Percentiles rank a stretch among this genome's conserved stretches.
Evolutionary conservation across 2,888 invertebrate species (phyloP).

Genomic region (Physocephala rufipes): DNA sequence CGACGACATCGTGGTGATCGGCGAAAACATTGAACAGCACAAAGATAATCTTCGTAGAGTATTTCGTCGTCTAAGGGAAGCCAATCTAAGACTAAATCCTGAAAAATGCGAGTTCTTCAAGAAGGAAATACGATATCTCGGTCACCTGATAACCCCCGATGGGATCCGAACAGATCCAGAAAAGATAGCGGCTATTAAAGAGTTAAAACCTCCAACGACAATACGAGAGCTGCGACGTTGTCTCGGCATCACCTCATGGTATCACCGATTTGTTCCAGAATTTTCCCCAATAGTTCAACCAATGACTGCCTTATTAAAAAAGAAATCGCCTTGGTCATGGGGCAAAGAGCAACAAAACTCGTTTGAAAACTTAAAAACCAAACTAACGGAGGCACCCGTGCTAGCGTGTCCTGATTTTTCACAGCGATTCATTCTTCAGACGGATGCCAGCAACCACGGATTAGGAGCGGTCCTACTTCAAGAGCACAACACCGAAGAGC

Average conservation of each 20-base stretch:
- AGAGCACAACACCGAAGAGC: neutral
- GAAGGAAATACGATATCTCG: neutral
- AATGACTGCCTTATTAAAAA: conserved; percentile 14
- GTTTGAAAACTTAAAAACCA: conserved; percentile 10
- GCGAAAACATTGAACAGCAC: neutral
- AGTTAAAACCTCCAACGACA: conserved; percentile 8
- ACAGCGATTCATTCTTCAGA: conserved; percentile 1
- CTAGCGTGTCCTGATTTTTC: neutral
- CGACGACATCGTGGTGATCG: neutral
- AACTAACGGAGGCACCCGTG: conserved; percentile 6
- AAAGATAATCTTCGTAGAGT: neutral
- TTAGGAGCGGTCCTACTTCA: conserved; percentile 26
- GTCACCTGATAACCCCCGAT: neutral
- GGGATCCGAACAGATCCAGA: conserved; percentile 20
- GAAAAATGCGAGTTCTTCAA: conserved; percentile 18
- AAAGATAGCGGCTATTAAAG: conserved; percentile 8
- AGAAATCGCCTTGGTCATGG: conserved; percentile 8
- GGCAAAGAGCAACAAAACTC: neutral
- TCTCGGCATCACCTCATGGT: conserved; percentile 17
- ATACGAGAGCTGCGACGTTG: conserved; percentile 6
- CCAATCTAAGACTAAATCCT: neutral
- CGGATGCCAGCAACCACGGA: conserved; percentile 26
- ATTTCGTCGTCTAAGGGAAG: neutral
- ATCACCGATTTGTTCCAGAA: conserved; percentile 20
- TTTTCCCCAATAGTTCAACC: neutral